phyloP scores from a whole-genome alignment of 2,113 vertebrate genomes.

The Phycodurus eques region DNA sequence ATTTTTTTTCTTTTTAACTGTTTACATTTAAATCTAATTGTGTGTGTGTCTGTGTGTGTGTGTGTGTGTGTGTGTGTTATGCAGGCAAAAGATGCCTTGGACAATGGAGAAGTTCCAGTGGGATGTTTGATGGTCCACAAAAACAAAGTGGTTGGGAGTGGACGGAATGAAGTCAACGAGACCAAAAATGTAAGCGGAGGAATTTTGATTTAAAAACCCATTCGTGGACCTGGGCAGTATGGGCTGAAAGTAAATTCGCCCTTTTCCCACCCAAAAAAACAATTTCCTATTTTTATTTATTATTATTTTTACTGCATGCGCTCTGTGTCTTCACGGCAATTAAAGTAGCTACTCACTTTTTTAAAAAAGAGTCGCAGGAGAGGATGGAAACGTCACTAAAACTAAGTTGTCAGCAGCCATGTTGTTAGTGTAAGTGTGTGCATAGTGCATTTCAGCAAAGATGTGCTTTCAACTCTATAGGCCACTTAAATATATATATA shows the following conservation, averaged over 20 bases:
- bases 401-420: neutral
- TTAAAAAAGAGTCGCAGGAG: neutral
- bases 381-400: neutral
- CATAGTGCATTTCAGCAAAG: no score
- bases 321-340: neutral
- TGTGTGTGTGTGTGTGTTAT: neutral
- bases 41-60: neutral
- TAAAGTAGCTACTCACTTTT: no score
- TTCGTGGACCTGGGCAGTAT: no score
- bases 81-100: constrained; percentile 85
- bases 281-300: no score
- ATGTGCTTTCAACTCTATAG: no score
- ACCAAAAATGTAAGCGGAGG: constrained; percentile 84
- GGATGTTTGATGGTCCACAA: constrained; percentile 89
- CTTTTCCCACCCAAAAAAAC: neutral
- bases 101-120: constrained; percentile 88
- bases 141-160: constrained; percentile 79
- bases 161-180: constrained; percentile 92
- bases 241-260: neutral
- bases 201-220: neutral
- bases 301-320: no score
- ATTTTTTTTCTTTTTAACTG: neutral
- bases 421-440: no score
- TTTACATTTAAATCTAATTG: no score
- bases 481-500: no score